A percentile compares a stretch with the other conserved stretches of the same genome.
These are phyloP conservation scores for Eupithecia centaureata DNA, from an alignment of 2,888 invertebrate species.

Conservation along the genomic window DNA sequence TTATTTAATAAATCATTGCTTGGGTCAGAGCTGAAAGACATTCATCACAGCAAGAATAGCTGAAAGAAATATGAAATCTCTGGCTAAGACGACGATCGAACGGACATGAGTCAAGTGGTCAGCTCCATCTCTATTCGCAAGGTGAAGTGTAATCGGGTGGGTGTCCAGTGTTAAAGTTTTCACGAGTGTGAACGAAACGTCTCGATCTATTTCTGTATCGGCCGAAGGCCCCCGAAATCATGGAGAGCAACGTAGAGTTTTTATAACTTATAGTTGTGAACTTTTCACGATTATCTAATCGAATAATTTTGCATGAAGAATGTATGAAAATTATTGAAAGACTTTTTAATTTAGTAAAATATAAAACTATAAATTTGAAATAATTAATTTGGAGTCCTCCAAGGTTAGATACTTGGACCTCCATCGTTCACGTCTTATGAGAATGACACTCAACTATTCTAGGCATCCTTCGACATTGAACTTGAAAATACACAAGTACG, in stretches of 20 bases:
- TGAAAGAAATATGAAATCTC: slow-evolving; percentile 45
- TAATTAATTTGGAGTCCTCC: slow-evolving; percentile 33
- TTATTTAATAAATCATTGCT: slow-evolving; percentile 28
- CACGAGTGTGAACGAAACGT: slow-evolving; percentile 80
- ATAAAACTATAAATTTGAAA: not conserved
- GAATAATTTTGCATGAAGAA: slow-evolving; percentile 20
- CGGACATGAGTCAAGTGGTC: slow-evolving; percentile 71
- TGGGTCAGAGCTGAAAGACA: slow-evolving; percentile 46
- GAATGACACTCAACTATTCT: slow-evolving; percentile 1
- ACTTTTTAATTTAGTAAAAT: not conserved
- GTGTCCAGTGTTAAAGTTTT: slow-evolving; percentile 78
- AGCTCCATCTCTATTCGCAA: slow-evolving; percentile 79
- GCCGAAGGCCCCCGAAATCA: slow-evolving; percentile 70
- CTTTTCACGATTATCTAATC: slow-evolving; percentile 74
- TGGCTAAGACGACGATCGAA: slow-evolving; percentile 49
- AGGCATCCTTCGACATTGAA: slow-evolving; percentile 15
- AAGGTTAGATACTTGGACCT: slow-evolving; percentile 40
- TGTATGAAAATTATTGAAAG: not conserved
- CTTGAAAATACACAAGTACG: slow-evolving; percentile 28
- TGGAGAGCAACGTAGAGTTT: slow-evolving; percentile 58
- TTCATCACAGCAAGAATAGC: slow-evolving; percentile 49
- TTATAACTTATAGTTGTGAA: slow-evolving; percentile 63
- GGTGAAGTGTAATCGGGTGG: slow-evolving; percentile 80
- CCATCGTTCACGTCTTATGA: slow-evolving; percentile 15
- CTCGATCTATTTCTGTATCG: slow-evolving; percentile 77